A percentile compares a stretch with the other conserved stretches of the same genome.
Evolutionary conservation across 2,888 invertebrate species (phyloP).

Genomic region (Therioaphis trifolii): DNA sequence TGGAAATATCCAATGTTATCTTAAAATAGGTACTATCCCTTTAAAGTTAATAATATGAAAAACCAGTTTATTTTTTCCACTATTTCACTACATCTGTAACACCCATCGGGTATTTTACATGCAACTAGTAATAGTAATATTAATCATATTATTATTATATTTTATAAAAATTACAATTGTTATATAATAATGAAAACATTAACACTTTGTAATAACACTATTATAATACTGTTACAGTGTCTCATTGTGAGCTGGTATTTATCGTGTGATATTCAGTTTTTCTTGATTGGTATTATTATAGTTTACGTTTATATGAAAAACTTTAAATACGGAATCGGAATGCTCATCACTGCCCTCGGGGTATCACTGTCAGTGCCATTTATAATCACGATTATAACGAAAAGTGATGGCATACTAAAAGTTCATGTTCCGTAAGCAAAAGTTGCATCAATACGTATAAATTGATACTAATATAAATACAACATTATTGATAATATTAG

Average conservation of each 20-base stretch:
- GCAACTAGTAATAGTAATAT: too few relatives aligned
- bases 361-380: conserved; percentile 1
- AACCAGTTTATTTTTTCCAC: too few relatives aligned
- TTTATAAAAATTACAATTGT: too few relatives aligned
- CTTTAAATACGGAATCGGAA: not conserved
- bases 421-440: conserved; percentile 2
- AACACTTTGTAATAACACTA: too few relatives aligned
- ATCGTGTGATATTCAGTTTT: conserved; percentile 61
- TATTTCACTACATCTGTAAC: too few relatives aligned
- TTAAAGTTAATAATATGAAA: too few relatives aligned
- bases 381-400: not conserved
- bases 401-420: conserved; percentile 16
- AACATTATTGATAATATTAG: not conserved
- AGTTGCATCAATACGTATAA: not conserved
- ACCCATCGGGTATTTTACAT: too few relatives aligned
- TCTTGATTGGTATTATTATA: conserved; percentile 45
- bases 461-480: not conserved
- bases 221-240: conserved; percentile 56
- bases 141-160: too few relatives aligned
- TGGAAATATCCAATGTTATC: too few relatives aligned
- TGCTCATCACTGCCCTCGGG: not conserved
- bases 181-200: too few relatives aligned
- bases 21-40: too few relatives aligned
- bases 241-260: conserved; percentile 63
- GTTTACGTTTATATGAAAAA: too few relatives aligned